Conservation (phyloP, 2,113 vertebrate genomes). For the Rhynchomys soricoides region DNA sequence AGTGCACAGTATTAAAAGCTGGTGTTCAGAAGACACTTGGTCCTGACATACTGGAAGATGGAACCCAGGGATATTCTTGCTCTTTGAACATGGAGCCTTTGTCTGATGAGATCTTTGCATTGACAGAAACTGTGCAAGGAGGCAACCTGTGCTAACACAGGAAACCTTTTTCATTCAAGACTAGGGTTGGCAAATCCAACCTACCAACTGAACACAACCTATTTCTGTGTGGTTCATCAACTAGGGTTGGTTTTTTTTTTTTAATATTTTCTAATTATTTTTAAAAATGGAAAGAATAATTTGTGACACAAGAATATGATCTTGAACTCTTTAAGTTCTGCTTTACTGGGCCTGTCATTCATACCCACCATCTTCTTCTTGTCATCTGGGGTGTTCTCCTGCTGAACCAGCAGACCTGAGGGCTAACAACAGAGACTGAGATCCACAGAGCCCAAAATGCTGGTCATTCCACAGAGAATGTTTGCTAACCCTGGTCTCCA, state of each 20-base stretch:
- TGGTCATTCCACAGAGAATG: background rate
- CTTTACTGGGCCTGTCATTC: background rate
- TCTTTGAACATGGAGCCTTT: background rate
- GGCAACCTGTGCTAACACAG: background rate
- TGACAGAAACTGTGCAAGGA: background rate
- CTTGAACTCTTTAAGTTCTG: background rate
- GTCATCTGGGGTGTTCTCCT: background rate
- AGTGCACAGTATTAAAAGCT: background rate
- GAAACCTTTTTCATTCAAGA: background rate
- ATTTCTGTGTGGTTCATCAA: background rate
- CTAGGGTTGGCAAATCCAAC: background rate
- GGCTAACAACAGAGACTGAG: background rate
- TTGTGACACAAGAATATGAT: background rate
- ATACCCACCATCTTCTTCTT: background rate
- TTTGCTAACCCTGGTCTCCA: slow-evolving; percentile 17
- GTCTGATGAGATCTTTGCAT: background rate
- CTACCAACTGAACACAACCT: background rate
- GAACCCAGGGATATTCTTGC: background rate
- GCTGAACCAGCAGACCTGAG: background rate
- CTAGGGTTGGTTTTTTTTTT: background rate
- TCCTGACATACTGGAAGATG: background rate
- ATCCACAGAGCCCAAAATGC: background rate
- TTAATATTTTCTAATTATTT: slow-evolving; percentile 46
- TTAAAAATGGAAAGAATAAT: background rate
- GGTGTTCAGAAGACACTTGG: background rate